A percentile compares a stretch with the other conserved stretches of the same genome.
phyloP scores from a whole-genome alignment of 30 jellyfish, hydroid and myxozoan species.

The Phacellophora camtschatica region DNA sequence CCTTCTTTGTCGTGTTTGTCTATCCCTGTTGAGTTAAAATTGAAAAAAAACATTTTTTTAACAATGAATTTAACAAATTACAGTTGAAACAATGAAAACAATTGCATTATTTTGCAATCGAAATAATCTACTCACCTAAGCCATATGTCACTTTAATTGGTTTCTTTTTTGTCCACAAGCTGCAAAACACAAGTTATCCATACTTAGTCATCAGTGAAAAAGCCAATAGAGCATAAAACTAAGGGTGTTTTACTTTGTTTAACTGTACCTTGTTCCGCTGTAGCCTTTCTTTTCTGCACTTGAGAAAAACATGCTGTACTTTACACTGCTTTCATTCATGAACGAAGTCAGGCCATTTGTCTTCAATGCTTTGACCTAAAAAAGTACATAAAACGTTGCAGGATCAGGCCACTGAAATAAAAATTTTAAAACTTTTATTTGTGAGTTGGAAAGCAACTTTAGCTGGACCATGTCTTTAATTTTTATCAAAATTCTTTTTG shows the following conservation, averaged over 20 bases:
- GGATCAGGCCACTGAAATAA: neutral
- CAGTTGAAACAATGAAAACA: neutral
- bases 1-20: conserved; percentile 88
- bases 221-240: no score
- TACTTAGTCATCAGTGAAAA: no score
- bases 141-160: conserved; percentile 93
- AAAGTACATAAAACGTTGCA: neutral
- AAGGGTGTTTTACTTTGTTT: no score
- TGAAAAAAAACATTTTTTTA: neutral
- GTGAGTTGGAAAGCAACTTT: no score
- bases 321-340: neutral
- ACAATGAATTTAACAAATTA: neutral
- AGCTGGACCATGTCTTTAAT: no score
- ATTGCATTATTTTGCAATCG: neutral
- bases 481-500: no score
- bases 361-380: conserved; percentile 23
- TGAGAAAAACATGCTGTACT: conserved; percentile 86
- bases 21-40: conserved; percentile 29
- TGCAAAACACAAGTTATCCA: no score
- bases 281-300: conserved; percentile 93
- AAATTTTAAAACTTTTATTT: no score
- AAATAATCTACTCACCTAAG: conserved; percentile 43
- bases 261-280: conserved; percentile 98
- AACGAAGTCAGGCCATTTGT: neutral
- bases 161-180: conserved; percentile 88